Evolutionary conservation across 2,888 invertebrate genomes (phyloP).

Genomic region (Dermolepida albohirtum): DNA sequence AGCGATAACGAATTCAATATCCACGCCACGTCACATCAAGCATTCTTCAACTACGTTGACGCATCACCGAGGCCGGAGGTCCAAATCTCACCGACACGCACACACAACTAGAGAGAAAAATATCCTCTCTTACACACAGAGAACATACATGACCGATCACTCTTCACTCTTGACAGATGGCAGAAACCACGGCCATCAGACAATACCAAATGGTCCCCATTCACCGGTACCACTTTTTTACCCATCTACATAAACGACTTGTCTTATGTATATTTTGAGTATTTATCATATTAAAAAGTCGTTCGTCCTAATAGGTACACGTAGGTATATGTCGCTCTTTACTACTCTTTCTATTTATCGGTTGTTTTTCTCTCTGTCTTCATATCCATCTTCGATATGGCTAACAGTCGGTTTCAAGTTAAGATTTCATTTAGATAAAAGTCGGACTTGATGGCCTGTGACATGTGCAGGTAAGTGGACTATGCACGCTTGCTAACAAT

Average conservation of each 20-base stretch:
- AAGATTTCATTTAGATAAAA: slow-evolving; percentile 63
- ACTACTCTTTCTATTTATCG: slow-evolving; percentile 38
- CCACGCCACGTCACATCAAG: slow-evolving; percentile 27
- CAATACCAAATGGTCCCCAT: slow-evolving; percentile 60
- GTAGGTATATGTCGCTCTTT: slow-evolving; percentile 26
- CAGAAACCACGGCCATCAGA: slow-evolving; percentile 60
- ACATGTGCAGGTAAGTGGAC: slow-evolving; percentile 60
- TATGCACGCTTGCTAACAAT: slow-evolving; percentile 59
- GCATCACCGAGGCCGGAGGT: slow-evolving; percentile 33
- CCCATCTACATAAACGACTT: slow-evolving; percentile 49
- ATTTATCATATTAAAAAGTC: slow-evolving; percentile 62
- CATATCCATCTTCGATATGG: slow-evolving; percentile 32
- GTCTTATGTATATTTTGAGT: slow-evolving; percentile 59
- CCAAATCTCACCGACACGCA: slow-evolving; percentile 19
- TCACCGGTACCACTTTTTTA: slow-evolving; percentile 50
- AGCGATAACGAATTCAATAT: slow-evolving; percentile 34
- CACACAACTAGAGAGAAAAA: not conserved
- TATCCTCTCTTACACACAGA: slow-evolving; percentile 39
- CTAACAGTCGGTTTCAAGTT: slow-evolving; percentile 54
- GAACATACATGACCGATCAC: slow-evolving; percentile 63
- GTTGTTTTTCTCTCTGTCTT: slow-evolving; percentile 5
- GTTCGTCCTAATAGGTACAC: slow-evolving; percentile 32
- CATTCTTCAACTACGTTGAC: slow-evolving; percentile 27
- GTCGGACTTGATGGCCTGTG: slow-evolving; percentile 56
- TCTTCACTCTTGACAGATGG: slow-evolving; percentile 64